Percentiles rank a stretch among this genome's conserved stretches.
Conservation (phyloP, 2,113 vertebrate genomes). For the Trogon surrucura region DNA sequence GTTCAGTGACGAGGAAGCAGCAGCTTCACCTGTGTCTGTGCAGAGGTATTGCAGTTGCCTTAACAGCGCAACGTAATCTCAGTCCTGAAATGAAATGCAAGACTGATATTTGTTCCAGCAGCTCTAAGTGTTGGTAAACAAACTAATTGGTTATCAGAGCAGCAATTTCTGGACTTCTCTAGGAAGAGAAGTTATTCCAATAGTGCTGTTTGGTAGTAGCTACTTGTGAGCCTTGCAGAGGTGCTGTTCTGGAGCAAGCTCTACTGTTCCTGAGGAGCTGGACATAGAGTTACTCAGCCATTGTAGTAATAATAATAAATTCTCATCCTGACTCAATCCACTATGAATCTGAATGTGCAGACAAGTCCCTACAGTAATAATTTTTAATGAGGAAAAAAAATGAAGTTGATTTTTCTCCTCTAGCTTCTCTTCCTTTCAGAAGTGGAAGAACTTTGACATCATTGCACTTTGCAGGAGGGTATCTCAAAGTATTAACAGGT, state of each 20-base stretch:
- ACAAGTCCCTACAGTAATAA: background rate
- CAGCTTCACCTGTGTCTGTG: slow-evolving; percentile 22
- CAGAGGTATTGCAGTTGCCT: background rate
- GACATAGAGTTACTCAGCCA: background rate
- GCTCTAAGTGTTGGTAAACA: background rate
- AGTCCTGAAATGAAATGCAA: background rate
- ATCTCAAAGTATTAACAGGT: background rate
- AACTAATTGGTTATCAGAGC: background rate
- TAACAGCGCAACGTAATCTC: background rate
- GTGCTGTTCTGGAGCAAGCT: background rate
- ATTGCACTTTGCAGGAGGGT: background rate
- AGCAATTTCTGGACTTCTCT: background rate
- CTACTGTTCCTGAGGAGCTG: background rate
- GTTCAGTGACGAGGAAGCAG: slow-evolving; percentile 2
- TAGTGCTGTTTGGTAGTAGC: background rate
- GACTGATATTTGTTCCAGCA: background rate
- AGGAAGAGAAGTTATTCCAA: background rate
- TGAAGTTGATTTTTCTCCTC: background rate
- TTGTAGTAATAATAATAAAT: background rate
- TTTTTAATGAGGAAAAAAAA: background rate
- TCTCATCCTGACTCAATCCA: background rate
- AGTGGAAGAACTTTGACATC: background rate
- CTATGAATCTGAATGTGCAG: background rate
- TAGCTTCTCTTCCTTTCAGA: background rate
- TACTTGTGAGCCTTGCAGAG: background rate